Base-by-base conservation (phyloP, 2,888 invertebrate genomes). In the Aromia moschata region DNA sequence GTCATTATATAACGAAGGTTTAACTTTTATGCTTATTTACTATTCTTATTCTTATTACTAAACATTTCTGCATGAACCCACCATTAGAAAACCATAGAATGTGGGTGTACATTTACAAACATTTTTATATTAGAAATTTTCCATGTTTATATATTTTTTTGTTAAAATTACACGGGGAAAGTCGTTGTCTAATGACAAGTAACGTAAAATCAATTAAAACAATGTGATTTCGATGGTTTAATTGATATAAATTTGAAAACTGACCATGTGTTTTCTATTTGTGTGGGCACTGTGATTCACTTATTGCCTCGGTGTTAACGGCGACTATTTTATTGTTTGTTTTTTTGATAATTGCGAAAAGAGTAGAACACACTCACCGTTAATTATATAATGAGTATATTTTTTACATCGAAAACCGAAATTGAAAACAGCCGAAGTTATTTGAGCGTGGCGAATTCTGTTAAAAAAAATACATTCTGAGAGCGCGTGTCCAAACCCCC, bases 251-350 rank as follows among this genome's bases (percentile, higher is more conserved):
- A 44, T 49, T 55, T 45, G 41, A 66, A 53, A 62, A 51, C 41
- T 56, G 60, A 58, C 47, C 60, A 66, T 65, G 66, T 68, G 68
- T 65, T 64, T 66, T 55, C 33, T 54, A 62, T 61, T 68, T 70
- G 66, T 62, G 63, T 67, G 64, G 67, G 64, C 45, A 55, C 58
- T 47, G 60, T 58, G 65, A 66, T 65, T 69, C 68, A 70, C 56
- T 37, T 10, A 5, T 38, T 44, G 38, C 40, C 40, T 43, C 52
- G 33, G 47, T 55, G 61, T 57, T 61, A 47, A 61, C 41, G 47
- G 64, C 49, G 63, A 40, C 17, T n/a, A 4, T 10, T 17, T 17
- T 40, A 40, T 14, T 25, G 25, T 40, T 40, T 41, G 14, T 43
- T 53, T 45, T 44, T 43, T 25, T 36, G 36, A 54, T 45, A 43